Base-by-base conservation (phyloP, 2,888 invertebrate genomes). In the Thyatira batis region DNA sequence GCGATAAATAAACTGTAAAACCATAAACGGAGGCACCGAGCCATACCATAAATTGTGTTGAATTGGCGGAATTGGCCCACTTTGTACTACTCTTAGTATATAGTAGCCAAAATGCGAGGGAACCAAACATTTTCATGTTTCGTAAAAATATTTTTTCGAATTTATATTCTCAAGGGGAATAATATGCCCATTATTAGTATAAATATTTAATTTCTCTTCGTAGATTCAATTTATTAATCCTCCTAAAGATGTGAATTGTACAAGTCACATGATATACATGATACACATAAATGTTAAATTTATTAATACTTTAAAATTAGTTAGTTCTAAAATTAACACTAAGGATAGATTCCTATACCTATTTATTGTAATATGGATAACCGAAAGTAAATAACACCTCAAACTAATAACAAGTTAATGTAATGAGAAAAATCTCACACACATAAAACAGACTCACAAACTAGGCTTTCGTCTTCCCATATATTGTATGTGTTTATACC, bases 1-100 rank as follows among this genome's bases (percentile, higher is more conserved):
- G 69, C 87, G 77, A 91, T 91, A 89, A 91, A 90, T 89, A 88
- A 84, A 87, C 79, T 87, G 85, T 91, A 90, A 90, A 90, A 85
- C 87, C 87, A 89, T 90, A 89, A 89, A 87, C 77, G 74, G 80
- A 80, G 81, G 86, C 85, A 82, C 77, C 81, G 71, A 80, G 77
- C 80, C 79, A 74, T 82, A 68, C 67, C 84, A 85, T 90, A 89
- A 89, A 90, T 88, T 84, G 69, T 67, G 57, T 66, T 67, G 81
- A 85, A 88, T 88, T 86, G 87, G 81, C 78, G 80, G 80, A 85
- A 88, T 87, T 86, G 87, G 81, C 78, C 81, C 83, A 84, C 82
- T 90, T 86, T 76, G 82, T 75, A 78, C 68, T 69, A 82, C 82
- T 82, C 82, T n/a, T 79, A 73, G 77, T 77, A 63, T 69, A 66